Conservation (phyloP, 2,797 vertebrate genomes). For the Buphagus erythrorhynchus region DNA sequence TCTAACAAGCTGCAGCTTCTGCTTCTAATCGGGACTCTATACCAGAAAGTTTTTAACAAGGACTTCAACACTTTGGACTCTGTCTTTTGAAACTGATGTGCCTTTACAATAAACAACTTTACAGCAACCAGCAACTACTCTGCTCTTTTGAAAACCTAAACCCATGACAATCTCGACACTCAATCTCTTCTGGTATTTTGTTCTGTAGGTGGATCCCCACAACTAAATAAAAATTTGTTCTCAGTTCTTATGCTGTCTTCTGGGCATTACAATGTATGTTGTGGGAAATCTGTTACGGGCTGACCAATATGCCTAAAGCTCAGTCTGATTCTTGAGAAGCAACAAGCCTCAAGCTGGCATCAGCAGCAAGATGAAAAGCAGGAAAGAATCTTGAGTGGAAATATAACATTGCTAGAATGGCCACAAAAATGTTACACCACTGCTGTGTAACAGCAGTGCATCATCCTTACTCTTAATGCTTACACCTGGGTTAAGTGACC, state of each 20-base stretch:
- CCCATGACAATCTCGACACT: too few relatives aligned
- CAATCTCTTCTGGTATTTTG: accelerated
- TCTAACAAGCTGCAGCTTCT: too few relatives aligned
- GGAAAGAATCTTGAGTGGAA: background rate
- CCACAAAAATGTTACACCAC: background rate
- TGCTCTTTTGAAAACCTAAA: too few relatives aligned
- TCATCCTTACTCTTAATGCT: background rate
- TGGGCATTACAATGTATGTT: accelerated
- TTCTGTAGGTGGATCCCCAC: background rate
- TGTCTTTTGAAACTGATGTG: too few relatives aligned
- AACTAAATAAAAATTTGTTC: background rate
- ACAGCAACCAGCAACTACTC: too few relatives aligned
- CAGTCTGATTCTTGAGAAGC: background rate
- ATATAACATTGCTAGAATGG: background rate
- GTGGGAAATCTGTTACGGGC: background rate
- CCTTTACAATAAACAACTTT: too few relatives aligned
- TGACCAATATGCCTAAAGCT: background rate
- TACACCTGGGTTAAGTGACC: background rate
- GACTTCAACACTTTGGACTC: too few relatives aligned
- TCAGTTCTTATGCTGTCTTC: background rate
- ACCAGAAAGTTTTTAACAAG: too few relatives aligned
- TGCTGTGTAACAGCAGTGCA: background rate
- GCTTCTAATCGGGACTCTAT: too few relatives aligned
- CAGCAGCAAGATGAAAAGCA: background rate
- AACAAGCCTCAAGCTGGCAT: background rate